These are phyloP conservation scores for Thermophis baileyi DNA, from an alignment of 2,113 vertebrate species.

Conservation along the genomic window DNA sequence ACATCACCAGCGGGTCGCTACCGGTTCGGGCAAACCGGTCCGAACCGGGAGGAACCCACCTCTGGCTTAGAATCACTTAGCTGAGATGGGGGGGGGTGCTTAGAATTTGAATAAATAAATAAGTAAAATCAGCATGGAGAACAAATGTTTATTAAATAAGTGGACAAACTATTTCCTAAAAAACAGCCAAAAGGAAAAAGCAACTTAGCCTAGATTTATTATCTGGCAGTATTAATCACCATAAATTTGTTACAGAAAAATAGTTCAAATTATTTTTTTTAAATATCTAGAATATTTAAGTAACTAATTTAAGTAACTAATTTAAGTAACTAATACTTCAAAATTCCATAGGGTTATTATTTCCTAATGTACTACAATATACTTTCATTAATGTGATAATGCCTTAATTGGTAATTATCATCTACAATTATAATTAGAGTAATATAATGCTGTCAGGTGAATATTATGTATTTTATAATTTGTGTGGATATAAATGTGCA, in stretches of 20 bases:
- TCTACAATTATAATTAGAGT: background rate
- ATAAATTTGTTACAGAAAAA: background rate
- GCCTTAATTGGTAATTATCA: background rate
- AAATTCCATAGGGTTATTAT: background rate
- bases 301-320: background rate
- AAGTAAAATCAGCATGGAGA: background rate
- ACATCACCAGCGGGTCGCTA: too few relatives aligned
- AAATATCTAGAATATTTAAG: background rate
- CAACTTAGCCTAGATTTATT: background rate
- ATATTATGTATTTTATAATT: background rate
- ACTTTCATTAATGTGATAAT: background rate
- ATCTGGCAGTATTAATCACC: background rate
- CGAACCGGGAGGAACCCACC: too few relatives aligned
- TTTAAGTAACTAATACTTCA: background rate
- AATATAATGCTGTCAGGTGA: background rate
- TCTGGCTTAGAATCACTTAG: too few relatives aligned
- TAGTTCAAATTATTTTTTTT: background rate
- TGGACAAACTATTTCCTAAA: background rate
- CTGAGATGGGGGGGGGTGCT: too few relatives aligned
- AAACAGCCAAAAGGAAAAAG: background rate
- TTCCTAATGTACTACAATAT: fast-evolving
- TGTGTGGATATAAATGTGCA: background rate
- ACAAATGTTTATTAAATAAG: background rate
- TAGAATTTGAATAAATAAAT: background rate
- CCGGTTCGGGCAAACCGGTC: too few relatives aligned